A percentile compares a stretch with the other conserved stretches of the same genome.
Evolutionary conservation across 2,797 vertebrate genomes (phyloP).

Genomic region (Cheirogaleus major): DNA sequence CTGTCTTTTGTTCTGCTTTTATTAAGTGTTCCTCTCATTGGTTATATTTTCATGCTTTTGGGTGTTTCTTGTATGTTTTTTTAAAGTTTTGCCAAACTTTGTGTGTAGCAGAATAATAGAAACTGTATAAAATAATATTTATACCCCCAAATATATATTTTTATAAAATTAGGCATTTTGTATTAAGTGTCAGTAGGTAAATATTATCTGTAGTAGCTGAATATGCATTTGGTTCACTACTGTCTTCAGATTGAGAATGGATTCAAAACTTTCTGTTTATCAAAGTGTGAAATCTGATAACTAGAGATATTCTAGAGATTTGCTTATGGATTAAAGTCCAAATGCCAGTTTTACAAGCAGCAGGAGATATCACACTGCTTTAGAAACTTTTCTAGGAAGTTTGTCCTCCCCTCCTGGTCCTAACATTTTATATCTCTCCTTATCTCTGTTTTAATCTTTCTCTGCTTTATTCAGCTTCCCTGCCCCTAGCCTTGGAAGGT

Average conservation of each 20-base stretch:
- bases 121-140: background rate
- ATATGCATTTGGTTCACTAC: background rate
- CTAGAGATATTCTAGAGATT: background rate
- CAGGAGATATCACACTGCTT: background rate
- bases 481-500: background rate
- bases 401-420: background rate
- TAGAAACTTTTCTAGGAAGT: background rate
- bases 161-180: background rate
- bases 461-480: background rate
- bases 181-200: background rate
- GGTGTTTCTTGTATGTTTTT: background rate
- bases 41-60: background rate
- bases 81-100: background rate
- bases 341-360: background rate
- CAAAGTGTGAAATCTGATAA: background rate
- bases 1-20: background rate
- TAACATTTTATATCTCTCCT: background rate
- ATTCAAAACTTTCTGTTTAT: background rate
- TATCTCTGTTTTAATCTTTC: background rate
- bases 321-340: background rate
- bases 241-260: background rate
- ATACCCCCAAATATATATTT: background rate
- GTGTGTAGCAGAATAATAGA: background rate
- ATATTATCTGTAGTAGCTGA: background rate
- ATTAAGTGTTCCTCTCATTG: background rate